Evolutionary conservation across 2,797 vertebrate species (phyloP), one percentile per base, ranked within the genome.

Genomic region (Hoplostethus atlanticus): DNA sequence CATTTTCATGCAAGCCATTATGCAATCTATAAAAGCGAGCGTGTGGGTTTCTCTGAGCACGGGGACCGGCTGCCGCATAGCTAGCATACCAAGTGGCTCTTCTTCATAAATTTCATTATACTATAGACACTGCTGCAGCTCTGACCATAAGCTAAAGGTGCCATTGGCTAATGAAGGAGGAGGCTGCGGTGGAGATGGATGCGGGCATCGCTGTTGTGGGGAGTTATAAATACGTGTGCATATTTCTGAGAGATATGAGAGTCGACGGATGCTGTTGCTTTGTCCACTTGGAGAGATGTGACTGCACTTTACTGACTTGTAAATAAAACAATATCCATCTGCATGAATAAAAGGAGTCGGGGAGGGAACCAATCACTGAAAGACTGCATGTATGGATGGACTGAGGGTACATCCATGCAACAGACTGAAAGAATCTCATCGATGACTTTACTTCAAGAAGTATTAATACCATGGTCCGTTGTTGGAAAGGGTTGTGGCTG

Each of bases 401-500:
- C 31, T 74, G 52, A 80, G 42, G 2, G 62, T 21, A 44, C 5
- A 21, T 62, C 36, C 4, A 56, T 34, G 64, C 48, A 44, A n/a
- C 42, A 59, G 50, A 69, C 17, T 28, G 6, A 47, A 12, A 64
- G 47, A 64, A 80, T 36, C 42, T 77, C n/a, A 70, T 54, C 25
- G 21, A 34, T 34, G 34, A 34, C 34, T 34, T 34, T 34, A 34
- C 47, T 51, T 31, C 1, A 62, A 61, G 55, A 76, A 21, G 34
- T 60, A 36, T 74, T 63, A 56, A 31, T 80, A 31, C 6, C 51
- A 40, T 63, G 44, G 42, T 2, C 48, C 63, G 63, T 65, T 73
- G 68, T 53, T 92, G 94, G 94, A 95, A 95, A 96, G 94, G 93
- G 93, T 94, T 95, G 95, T 94, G 92, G 92, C 89, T 95, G 94